Evolutionary conservation across 2,113 vertebrate genomes (phyloP), one percentile per base, ranked within the genome.

Genomic region (Albula glossodonta): DNA sequence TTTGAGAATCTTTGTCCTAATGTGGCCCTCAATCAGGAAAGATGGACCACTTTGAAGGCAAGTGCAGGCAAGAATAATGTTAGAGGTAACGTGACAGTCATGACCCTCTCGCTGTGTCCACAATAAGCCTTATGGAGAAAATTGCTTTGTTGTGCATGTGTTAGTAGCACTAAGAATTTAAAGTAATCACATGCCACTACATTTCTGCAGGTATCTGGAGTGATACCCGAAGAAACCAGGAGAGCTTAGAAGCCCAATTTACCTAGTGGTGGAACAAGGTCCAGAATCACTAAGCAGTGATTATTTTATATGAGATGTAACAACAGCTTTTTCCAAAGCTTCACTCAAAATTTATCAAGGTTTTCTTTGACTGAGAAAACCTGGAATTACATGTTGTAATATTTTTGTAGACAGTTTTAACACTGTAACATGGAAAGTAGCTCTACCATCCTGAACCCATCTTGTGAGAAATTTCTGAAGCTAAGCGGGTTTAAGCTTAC

Each of bases 211-310:
- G 15, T 51, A 53, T 85, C 77, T 25, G 49, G 4, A 78, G 51
- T 53, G 84, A 85, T 85, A 70, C 84, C 77, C 70, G 6, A 70
- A 85, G 84, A 85, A 66, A 70, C 66, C 41, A 11, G 22, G 49
- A 50, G 60, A 74, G 48, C 83, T 83, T 74, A 85, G 53, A 85
- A 52, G 50, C n/a, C 5, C 49, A 41, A 85, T 85, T 77, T 85
- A 63, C 53, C 78, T 85, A 57, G 50, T 56, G 19, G 19, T 22
- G 22, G 70, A 83, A 83, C 60, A 74, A 60, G 83, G 60, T 83
- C 51, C 22, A 51, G 83, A 66, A 66, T 84, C 63, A 53, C 84
- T 79, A 53, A 53, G 56, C 12, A 53, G 12, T 83, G 82, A 70
- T 83, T 63, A 70, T 57, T 41, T 41, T 41, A 41, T 41, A 41